phyloP scores from a whole-genome alignment of 2,888 invertebrate genomes.

The Drosophila vallismaia region DNA sequence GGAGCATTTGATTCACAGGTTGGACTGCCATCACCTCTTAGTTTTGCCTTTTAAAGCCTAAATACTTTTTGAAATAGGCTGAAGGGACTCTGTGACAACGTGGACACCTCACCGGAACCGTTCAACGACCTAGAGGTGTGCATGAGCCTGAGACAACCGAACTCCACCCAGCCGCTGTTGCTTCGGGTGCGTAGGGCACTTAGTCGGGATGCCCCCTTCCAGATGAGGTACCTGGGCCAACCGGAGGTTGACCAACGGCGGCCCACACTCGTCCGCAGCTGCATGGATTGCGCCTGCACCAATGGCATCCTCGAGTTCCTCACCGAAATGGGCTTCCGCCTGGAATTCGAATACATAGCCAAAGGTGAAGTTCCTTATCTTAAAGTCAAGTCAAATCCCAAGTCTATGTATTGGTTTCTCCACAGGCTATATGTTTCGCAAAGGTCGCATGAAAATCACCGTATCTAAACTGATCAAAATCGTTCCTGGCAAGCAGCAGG shows the following conservation, averaged over 20 bases:
- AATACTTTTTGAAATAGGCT: constrained; percentile 83
- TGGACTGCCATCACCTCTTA: neutral
- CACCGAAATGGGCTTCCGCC: constrained; percentile 94
- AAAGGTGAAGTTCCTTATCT: constrained; percentile 82
- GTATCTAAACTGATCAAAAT: constrained; percentile 97
- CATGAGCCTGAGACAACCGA: constrained; percentile 90
- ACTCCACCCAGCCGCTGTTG: constrained; percentile 88
- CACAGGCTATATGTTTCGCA: constrained; percentile 92
- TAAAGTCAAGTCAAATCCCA: too few species aligned
- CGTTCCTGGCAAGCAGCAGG: constrained; percentile 88
- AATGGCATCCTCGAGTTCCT: constrained; percentile 95
- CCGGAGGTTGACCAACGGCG: constrained; percentile 94
- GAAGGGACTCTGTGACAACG: constrained; percentile 96
- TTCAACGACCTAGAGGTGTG: constrained; percentile 98
- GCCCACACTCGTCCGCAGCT: constrained; percentile 95
- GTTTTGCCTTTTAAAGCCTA: neutral
- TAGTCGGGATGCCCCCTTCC: constrained; percentile 88
- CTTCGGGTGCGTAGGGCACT: constrained; percentile 93
- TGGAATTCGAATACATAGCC: constrained; percentile 97
- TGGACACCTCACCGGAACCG: constrained; percentile 94
- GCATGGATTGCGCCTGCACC: constrained; percentile 96
- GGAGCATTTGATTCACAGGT: constrained; percentile 93
- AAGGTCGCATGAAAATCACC: constrained; percentile 98
- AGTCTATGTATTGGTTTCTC: too few species aligned
- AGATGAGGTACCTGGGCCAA: constrained; percentile 95